Conservation (phyloP, 1,140 invertebrate species). For the Caenorhabditis latens region DNA sequence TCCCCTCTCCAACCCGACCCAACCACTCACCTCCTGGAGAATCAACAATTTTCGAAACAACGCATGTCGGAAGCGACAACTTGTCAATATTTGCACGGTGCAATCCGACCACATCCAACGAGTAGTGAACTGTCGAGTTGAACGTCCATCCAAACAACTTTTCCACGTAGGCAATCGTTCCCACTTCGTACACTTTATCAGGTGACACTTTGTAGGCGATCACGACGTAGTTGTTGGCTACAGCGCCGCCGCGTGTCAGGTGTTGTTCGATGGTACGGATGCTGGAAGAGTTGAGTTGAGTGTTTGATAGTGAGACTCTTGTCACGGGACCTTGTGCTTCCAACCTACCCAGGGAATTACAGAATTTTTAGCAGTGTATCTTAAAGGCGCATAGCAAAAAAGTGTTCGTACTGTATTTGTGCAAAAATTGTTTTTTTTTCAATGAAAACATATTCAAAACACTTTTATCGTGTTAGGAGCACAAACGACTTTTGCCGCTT, state of each 20-base stretch:
- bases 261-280: slow-evolving; percentile 11
- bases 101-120: slow-evolving; percentile 80
- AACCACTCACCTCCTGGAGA: neutral
- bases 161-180: slow-evolving; percentile 81
- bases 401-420: no score
- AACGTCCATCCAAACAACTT: slow-evolving; percentile 81
- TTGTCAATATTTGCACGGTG: slow-evolving; percentile 53
- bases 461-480: no score
- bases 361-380: no score
- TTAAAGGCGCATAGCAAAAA: no score
- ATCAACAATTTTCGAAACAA: slow-evolving; percentile 48
- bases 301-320: neutral
- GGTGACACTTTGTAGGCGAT: slow-evolving; percentile 39
- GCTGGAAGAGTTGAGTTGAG: neutral
- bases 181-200: slow-evolving; percentile 76
- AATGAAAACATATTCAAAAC: no score
- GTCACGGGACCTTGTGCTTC: no score
- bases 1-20: neutral
- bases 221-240: slow-evolving; percentile 19
- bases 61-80: slow-evolving; percentile 49
- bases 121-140: slow-evolving; percentile 80
- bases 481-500: no score
- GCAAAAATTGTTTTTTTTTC: no score
- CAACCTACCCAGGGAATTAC: no score
- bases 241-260: slow-evolving; percentile 73